phyloP scores from a whole-genome alignment of 2,113 vertebrate genomes.

The Pelecanus crispus region DNA sequence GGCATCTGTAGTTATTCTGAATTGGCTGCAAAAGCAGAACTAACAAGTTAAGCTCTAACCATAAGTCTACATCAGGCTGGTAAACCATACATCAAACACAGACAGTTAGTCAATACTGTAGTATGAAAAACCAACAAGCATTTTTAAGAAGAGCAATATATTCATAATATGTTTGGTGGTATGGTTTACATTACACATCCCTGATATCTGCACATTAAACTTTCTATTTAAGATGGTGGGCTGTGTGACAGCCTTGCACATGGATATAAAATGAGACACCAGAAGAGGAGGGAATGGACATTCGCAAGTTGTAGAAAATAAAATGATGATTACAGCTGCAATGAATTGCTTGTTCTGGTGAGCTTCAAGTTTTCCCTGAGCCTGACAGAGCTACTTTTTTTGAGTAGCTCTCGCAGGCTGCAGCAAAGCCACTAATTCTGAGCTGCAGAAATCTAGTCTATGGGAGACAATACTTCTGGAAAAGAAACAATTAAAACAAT shows the following conservation, averaged over 20 bases:
- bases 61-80: constrained; percentile 86
- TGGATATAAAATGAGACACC: constrained; percentile 35
- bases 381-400: neutral
- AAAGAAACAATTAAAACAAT: constrained; percentile 49
- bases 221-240: constrained; percentile 34
- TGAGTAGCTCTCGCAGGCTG: neutral
- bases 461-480: constrained; percentile 41
- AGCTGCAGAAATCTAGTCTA: constrained; percentile 27
- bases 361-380: constrained; percentile 8
- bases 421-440: constrained; percentile 21
- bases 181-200: constrained; percentile 69
- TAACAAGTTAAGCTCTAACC: constrained; percentile 96
- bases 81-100: constrained; percentile 91
- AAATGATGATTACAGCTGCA: constrained; percentile 43
- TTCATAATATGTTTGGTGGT: constrained; percentile 74
- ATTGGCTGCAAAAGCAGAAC: constrained; percentile 91
- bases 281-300: neutral
- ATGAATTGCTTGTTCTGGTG: neutral
- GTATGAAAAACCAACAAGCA: constrained; percentile 89
- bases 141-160: constrained; percentile 88
- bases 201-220: constrained; percentile 38
- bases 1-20: constrained; percentile 89
- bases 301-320: constrained; percentile 29
- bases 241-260: constrained; percentile 30
- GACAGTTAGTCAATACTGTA: constrained; percentile 92